Percentiles rank a stretch among this genome's conserved stretches.
phyloP scores from a whole-genome alignment of 2,113 vertebrate genomes.

The Saiga tatarica region DNA sequence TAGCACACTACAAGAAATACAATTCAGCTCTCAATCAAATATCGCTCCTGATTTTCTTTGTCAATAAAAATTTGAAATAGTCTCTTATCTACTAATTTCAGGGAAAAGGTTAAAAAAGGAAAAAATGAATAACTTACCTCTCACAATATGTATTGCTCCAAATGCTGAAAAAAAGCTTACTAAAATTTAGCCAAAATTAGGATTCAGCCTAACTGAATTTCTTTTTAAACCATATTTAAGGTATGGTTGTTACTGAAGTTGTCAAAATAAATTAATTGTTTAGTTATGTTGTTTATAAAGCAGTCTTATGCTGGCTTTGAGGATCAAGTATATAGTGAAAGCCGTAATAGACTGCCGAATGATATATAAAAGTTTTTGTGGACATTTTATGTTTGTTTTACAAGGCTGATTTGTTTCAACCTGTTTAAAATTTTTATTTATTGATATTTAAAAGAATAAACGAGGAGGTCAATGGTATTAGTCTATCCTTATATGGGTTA shows the following conservation, averaged over 20 bases:
- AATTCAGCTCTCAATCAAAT: slow-evolving; percentile 44
- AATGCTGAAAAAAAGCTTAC: slow-evolving; percentile 28
- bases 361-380: slow-evolving; percentile 30
- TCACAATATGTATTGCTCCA: slow-evolving; percentile 7
- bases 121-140: slow-evolving; percentile 59
- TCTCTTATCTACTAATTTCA: slow-evolving; percentile 43
- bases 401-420: slow-evolving; percentile 73
- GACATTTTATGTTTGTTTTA: slow-evolving; percentile 58
- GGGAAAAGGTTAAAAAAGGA: not conserved
- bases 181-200: slow-evolving; percentile 18
- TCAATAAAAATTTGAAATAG: slow-evolving; percentile 66
- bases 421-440: slow-evolving; percentile 70
- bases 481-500: slow-evolving; percentile 64
- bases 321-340: slow-evolving; percentile 39
- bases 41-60: slow-evolving; percentile 32
- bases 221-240: slow-evolving; percentile 14
- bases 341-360: slow-evolving; percentile 6
- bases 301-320: slow-evolving; percentile 34
- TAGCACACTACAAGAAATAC: slow-evolving; percentile 67
- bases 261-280: slow-evolving; percentile 44
- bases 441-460: slow-evolving; percentile 66
- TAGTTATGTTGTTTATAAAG: slow-evolving; percentile 40
- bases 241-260: slow-evolving; percentile 12
- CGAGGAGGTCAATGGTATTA: slow-evolving; percentile 63
- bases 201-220: slow-evolving; percentile 25